These are phyloP conservation scores for Hirtodrosophila cameraria DNA, from an alignment of 2,888 invertebrate genomes.

Conservation along the genomic window DNA sequence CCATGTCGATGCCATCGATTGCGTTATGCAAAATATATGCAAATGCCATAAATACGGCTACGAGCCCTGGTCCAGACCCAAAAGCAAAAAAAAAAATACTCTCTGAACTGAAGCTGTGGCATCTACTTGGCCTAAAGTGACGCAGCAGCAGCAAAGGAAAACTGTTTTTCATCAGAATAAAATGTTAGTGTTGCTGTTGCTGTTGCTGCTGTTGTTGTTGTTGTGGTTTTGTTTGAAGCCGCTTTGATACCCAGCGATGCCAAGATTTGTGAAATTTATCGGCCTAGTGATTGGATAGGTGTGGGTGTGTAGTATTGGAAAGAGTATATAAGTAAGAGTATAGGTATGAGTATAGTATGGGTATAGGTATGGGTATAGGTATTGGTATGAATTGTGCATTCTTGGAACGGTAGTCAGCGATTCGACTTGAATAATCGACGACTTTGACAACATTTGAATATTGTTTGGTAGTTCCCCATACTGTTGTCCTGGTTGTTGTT, in stretches of 20 bases:
- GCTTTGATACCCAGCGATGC: constrained; percentile 69
- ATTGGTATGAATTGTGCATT: constrained; percentile 41
- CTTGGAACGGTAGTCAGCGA: constrained; percentile 72
- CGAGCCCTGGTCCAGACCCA: constrained; percentile 26
- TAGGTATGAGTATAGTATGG: constrained; percentile 19
- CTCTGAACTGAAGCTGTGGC: constrained; percentile 28
- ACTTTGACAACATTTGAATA: constrained; percentile 79
- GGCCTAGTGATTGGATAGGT: constrained; percentile 74
- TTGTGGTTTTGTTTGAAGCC: constrained; percentile 23
- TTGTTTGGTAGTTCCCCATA: constrained; percentile 51
- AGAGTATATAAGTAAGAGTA: constrained; percentile 1
- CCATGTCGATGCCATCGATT: constrained; percentile 83
- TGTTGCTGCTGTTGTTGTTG: constrained; percentile 12
- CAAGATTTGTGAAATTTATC: constrained; percentile 81
- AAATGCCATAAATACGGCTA: constrained; percentile 79
- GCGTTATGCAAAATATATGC: constrained; percentile 83
- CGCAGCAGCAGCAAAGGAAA: constrained; percentile 54
- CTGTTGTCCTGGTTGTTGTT: constrained; percentile 14
- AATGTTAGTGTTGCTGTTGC: constrained; percentile 30
- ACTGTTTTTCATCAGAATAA: constrained; percentile 62
- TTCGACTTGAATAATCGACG: constrained; percentile 70
- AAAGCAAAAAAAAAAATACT: constrained; percentile 19
- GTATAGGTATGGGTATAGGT: no score
- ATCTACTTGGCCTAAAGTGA: constrained; percentile 49
- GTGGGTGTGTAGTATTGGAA: constrained; percentile 49